Evolutionary conservation across 2,113 vertebrate genomes (phyloP).

Genomic region (Psettodes erumei): DNA sequence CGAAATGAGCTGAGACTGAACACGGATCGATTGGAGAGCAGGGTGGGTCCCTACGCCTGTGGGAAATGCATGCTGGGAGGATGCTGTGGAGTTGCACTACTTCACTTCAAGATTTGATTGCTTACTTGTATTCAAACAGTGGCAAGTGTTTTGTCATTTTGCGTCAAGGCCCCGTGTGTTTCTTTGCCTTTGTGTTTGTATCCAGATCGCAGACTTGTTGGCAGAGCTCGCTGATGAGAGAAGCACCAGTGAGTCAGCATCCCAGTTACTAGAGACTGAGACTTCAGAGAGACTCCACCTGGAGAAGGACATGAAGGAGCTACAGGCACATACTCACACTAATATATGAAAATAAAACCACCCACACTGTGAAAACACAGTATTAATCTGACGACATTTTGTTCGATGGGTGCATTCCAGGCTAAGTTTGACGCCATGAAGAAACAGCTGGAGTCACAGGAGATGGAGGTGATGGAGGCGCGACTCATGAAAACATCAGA

Average conservation of each 20-base stretch:
- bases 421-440: constrained; percentile 90
- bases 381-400: not conserved
- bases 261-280: constrained; percentile 94
- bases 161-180: constrained; percentile 1
- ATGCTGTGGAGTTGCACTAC: constrained; percentile 16
- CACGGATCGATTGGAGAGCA: constrained; percentile 93
- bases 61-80: constrained; percentile 51
- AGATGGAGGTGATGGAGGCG: constrained; percentile 97
- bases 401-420: constrained; percentile 72
- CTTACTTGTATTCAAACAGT: not conserved
- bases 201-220: constrained; percentile 92
- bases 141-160: constrained; percentile 16
- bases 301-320: constrained; percentile 95
- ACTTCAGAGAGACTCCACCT: constrained; percentile 91
- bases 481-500: constrained; percentile 92
- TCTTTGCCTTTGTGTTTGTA: constrained; percentile 28
- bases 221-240: constrained; percentile 96
- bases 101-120: constrained; percentile 33
- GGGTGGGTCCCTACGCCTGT: constrained; percentile 81
- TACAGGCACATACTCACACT: constrained; percentile 85
- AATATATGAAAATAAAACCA: constrained; percentile 12
- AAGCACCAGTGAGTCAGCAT: constrained; percentile 94
- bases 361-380: not conserved
- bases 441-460: constrained; percentile 94
- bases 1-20: constrained; percentile 93